phyloP scores from a whole-genome alignment of 2,888 invertebrate genomes.

The Oxyscelio sp. region DNA sequence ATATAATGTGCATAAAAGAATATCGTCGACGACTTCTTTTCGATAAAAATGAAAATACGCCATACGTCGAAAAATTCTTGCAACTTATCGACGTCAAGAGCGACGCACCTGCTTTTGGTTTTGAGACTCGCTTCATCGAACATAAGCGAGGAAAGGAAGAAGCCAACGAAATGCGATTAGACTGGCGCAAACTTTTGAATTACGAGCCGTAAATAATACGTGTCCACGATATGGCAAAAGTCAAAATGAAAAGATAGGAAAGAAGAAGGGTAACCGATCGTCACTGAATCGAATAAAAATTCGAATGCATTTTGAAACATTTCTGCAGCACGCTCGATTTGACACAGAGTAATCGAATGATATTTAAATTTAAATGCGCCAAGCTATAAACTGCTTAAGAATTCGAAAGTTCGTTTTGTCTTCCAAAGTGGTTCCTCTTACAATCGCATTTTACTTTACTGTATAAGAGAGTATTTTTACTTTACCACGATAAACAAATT shows the following conservation, averaged over 20 bases:
- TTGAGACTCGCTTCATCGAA: conserved; percentile 39
- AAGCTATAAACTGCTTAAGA: conserved; percentile 86
- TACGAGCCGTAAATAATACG: conserved; percentile 72
- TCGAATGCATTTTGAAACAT: conserved; percentile 47
- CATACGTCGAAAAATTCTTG: conserved; percentile 31
- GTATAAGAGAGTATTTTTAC: no score
- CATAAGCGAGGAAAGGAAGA: conserved; percentile 18
- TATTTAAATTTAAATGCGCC: conserved; percentile 86
- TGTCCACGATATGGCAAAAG: conserved; percentile 64
- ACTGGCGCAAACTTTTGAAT: conserved; percentile 72
- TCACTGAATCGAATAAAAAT: conserved; percentile 57
- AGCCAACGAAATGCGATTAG: conserved; percentile 56
- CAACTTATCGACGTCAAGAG: conserved; percentile 44
- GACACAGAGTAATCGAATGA: conserved; percentile 83
- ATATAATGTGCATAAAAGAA: background rate
- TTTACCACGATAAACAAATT: no score
- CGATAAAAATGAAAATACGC: conserved; percentile 3
- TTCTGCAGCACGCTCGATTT: conserved; percentile 50
- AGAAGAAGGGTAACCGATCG: conserved; percentile 18
- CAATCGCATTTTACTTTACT: conserved; percentile 1
- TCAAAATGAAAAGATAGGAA: conserved; percentile 57
- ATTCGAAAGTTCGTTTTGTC: conserved; percentile 86
- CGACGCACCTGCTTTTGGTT: conserved; percentile 59
- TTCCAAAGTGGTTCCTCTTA: conserved; percentile 79
- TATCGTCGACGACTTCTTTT: background rate